Evolutionary conservation across 2,113 vertebrate species (phyloP).

Genomic region (Mormyrus iriodes): DNA sequence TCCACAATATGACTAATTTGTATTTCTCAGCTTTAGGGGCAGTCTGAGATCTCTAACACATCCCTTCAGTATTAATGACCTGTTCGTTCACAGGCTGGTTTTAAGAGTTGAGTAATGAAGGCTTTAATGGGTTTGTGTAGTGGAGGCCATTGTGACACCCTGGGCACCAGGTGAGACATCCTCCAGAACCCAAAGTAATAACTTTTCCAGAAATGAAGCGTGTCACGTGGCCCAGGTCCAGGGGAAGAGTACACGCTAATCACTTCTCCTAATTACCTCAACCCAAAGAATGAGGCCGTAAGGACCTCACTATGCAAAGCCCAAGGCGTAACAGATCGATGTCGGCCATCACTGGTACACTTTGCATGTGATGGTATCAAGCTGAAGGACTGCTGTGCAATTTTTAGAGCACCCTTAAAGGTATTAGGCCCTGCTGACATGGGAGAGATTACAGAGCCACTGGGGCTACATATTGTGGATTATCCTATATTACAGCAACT

Average conservation of each 20-base stretch:
- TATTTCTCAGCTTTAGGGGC: neutral
- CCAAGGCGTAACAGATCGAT: neutral
- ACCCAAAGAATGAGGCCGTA: neutral
- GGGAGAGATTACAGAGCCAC: neutral
- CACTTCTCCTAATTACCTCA: conserved; percentile 1
- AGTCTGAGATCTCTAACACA: no score
- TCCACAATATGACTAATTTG: neutral
- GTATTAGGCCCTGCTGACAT: neutral
- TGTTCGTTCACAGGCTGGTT: neutral
- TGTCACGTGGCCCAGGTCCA: neutral
- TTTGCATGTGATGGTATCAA: conserved; percentile 7
- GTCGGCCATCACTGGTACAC: neutral
- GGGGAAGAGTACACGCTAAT: neutral
- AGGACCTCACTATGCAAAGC: neutral
- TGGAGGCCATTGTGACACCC: neutral
- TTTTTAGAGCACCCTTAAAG: conserved; percentile 3
- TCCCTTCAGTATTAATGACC: neutral
- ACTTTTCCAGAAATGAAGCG: neutral
- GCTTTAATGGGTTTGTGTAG: neutral
- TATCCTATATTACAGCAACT: neutral
- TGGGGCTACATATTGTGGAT: neutral
- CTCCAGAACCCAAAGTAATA: neutral
- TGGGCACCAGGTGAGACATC: neutral
- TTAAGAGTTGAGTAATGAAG: neutral
- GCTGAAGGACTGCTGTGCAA: neutral